A percentile compares a stretch with the other conserved stretches of the same genome.
phyloP scores from a whole-genome alignment of 1,140 invertebrate genomes.

The Cryptotermes secundus region DNA sequence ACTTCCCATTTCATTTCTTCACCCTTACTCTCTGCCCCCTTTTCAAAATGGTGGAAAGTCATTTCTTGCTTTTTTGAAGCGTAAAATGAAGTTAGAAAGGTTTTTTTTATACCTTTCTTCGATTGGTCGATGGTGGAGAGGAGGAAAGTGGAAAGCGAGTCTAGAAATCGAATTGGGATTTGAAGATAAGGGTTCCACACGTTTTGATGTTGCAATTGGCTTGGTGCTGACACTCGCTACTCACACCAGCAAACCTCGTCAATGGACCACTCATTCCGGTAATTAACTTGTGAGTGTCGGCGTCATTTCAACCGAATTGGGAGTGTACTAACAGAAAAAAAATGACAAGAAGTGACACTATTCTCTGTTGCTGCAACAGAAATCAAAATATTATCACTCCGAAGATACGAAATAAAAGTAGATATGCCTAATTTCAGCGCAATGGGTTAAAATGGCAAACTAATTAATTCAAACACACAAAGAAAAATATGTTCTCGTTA shows the following conservation, averaged over 20 bases:
- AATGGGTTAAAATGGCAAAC: no score
- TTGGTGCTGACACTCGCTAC: background rate
- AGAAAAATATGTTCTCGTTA: no score
- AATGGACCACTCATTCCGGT: background rate
- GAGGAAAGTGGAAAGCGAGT: background rate
- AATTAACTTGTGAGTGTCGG: background rate
- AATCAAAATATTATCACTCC: no score
- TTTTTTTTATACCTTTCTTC: background rate
- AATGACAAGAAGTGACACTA: no score
- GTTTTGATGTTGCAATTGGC: background rate
- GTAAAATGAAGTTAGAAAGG: background rate
- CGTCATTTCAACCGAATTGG: background rate
- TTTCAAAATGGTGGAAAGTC: slow-evolving; percentile 3
- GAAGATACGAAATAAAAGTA: no score
- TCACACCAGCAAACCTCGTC: background rate
- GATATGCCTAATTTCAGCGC: no score
- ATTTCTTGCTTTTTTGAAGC: slow-evolving; percentile 14
- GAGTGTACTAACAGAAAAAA: no score
- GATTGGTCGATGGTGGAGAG: background rate
- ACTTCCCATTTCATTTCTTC: background rate
- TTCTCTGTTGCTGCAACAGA: no score
- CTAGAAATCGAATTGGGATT: slow-evolving; percentile 1
- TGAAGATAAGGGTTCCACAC: background rate
- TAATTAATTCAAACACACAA: no score
- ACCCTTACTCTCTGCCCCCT: background rate